phyloP scores from a whole-genome alignment of 1,140 invertebrate genomes.

The Diabrotica virgifera region DNA sequence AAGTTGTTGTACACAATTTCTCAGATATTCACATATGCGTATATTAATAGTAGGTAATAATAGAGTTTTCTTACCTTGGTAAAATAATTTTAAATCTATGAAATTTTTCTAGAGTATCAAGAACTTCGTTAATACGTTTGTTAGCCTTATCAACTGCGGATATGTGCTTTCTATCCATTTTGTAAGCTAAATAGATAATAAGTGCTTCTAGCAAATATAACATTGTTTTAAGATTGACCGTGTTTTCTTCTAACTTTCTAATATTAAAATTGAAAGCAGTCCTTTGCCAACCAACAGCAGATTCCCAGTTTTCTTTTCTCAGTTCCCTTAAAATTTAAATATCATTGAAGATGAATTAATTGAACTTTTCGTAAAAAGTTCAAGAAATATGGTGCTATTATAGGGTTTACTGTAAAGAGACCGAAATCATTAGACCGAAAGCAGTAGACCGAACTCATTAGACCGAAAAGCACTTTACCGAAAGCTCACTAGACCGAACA shows the following conservation, averaged over 20 bases:
- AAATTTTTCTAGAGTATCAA: conserved; percentile 38
- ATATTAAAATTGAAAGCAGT: conserved; percentile 42
- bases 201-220: conserved; percentile 49
- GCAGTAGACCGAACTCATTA: no score
- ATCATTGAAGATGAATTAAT: not conserved
- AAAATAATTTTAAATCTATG: conserved; percentile 37
- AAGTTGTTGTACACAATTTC: no score
- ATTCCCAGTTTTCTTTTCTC: conserved; percentile 48
- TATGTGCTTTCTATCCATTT: conserved; percentile 49
- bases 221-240: conserved; percentile 44
- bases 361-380: no score
- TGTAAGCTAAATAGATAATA: conserved; percentile 46
- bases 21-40: no score
- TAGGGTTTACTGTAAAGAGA: no score
- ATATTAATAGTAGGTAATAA: no score
- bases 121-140: conserved; percentile 40
- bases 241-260: conserved; percentile 36
- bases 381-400: no score
- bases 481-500: no score
- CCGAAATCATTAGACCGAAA: no score
- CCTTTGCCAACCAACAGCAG: conserved; percentile 47
- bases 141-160: conserved; percentile 40
- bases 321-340: conserved; percentile 34
- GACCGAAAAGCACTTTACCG: no score
- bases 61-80: conserved; percentile 34